Evolutionary conservation across 2,888 invertebrate species (phyloP).

Genomic region (Drosophila nr. perissopoda): DNA sequence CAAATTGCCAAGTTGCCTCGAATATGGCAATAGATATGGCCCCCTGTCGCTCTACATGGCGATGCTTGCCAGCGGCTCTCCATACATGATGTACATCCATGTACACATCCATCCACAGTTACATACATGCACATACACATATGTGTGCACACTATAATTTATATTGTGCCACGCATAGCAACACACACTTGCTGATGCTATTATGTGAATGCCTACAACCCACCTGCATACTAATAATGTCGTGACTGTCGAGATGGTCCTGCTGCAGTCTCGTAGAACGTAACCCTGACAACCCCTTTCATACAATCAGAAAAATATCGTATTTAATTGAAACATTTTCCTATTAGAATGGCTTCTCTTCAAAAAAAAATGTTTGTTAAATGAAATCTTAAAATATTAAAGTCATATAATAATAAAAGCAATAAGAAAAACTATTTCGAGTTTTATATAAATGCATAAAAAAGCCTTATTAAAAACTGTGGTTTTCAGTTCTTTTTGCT

Average conservation of each 20-base stretch:
- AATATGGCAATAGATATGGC: slow-evolving; percentile 61
- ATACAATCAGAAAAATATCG: neutral
- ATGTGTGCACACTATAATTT: slow-evolving; percentile 31
- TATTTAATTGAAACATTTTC: too few relatives aligned
- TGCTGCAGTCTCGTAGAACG: neutral
- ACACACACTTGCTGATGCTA: slow-evolving; percentile 55
- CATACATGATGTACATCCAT: slow-evolving; percentile 40
- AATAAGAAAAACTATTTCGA: too few relatives aligned
- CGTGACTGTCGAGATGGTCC: slow-evolving; percentile 34
- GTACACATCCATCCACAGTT: neutral
- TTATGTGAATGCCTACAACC: slow-evolving; percentile 65
- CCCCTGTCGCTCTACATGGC: slow-evolving; percentile 57
- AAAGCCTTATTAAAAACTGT: neutral
- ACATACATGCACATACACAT: slow-evolving; percentile 4
- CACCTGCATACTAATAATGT: slow-evolving; percentile 72
- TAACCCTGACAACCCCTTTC: neutral
- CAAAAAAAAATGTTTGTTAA: too few relatives aligned
- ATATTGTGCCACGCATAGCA: slow-evolving; percentile 43
- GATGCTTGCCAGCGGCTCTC: slow-evolving; percentile 41
- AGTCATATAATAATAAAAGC: too few relatives aligned
- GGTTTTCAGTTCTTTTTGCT: neutral
- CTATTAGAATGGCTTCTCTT: too few relatives aligned
- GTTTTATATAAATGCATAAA: too few relatives aligned
- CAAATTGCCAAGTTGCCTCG: slow-evolving; percentile 40
- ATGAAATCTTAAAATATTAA: too few relatives aligned